These are phyloP conservation scores for Rhodinocichla rosea DNA, from an alignment of 2,113 vertebrate genomes.

Conservation along the genomic window DNA sequence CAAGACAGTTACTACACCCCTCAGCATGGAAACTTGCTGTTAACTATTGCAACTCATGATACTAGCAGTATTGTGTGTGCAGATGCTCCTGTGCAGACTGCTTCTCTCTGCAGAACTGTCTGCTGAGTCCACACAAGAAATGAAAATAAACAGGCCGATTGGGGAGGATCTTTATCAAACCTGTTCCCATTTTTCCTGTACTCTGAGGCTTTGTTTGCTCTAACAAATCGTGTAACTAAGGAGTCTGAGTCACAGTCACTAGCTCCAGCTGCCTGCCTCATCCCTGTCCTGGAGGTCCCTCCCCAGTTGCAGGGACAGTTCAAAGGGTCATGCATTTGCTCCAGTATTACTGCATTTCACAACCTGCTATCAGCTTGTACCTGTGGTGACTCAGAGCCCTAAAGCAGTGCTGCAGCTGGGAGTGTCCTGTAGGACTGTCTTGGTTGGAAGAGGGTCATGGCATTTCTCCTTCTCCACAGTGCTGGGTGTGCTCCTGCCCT, in stretches of 20 bases:
- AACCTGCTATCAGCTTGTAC: neutral
- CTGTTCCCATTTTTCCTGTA: neutral
- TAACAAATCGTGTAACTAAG: neutral
- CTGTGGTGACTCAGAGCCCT: slow-evolving; percentile 18
- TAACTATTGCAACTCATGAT: neutral
- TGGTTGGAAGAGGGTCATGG: neutral
- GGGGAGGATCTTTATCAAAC: neutral
- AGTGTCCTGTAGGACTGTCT: neutral
- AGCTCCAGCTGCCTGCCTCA: neutral
- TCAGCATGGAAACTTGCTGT: neutral
- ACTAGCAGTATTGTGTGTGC: neutral
- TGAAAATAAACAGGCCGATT: neutral
- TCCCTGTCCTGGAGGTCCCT: neutral
- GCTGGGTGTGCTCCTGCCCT: neutral
- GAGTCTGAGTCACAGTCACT: neutral
- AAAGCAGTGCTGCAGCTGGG: neutral
- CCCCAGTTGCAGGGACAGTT: neutral
- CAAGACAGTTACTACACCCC: neutral
- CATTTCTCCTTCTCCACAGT: neutral
- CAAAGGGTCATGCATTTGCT: neutral
- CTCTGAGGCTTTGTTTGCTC: neutral
- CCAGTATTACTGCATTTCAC: neutral
- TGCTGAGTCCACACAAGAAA: slow-evolving; percentile 11
- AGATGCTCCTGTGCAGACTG: neutral
- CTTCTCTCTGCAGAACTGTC: neutral